Evolutionary conservation across 2,113 vertebrate species (phyloP).

Genomic region (Nematolebias whitei): DNA sequence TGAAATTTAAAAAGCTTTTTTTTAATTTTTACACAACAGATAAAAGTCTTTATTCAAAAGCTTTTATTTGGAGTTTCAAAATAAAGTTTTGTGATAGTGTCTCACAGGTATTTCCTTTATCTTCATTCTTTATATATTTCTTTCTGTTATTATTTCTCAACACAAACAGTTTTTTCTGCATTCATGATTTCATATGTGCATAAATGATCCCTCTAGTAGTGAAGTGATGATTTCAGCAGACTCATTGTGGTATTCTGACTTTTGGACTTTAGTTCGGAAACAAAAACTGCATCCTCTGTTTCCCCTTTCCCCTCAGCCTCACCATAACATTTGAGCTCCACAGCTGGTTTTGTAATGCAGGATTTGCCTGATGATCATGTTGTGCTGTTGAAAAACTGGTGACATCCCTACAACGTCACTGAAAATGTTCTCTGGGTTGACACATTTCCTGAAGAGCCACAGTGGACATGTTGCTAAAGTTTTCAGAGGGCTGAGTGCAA

Average conservation of each 20-base stretch:
- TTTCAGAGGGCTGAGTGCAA: neutral
- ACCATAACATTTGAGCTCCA: neutral
- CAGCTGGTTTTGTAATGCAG: neutral
- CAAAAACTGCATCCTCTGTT: neutral
- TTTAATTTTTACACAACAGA: constrained; percentile 64
- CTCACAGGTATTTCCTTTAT: neutral
- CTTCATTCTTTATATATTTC: neutral
- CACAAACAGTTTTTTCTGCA: neutral
- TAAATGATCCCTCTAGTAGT: neutral
- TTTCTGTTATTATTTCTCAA: no score
- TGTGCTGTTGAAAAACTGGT: neutral
- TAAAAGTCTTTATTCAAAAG: constrained; percentile 57
- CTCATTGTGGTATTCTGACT: neutral
- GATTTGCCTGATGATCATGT: neutral
- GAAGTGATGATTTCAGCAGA: neutral
- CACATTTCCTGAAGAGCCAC: neutral
- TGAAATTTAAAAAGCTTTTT: constrained; percentile 18
- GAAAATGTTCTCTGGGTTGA: constrained; percentile 2
- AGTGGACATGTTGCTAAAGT: neutral
- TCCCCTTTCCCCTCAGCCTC: neutral
- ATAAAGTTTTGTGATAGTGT: constrained; percentile 64
- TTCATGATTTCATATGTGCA: neutral
- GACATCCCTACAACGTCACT: neutral
- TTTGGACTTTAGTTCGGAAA: neutral
- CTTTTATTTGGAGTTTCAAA: constrained; percentile 66